phyloP scores from a whole-genome alignment of 2,888 invertebrate species.

The Melieria omissa region DNA sequence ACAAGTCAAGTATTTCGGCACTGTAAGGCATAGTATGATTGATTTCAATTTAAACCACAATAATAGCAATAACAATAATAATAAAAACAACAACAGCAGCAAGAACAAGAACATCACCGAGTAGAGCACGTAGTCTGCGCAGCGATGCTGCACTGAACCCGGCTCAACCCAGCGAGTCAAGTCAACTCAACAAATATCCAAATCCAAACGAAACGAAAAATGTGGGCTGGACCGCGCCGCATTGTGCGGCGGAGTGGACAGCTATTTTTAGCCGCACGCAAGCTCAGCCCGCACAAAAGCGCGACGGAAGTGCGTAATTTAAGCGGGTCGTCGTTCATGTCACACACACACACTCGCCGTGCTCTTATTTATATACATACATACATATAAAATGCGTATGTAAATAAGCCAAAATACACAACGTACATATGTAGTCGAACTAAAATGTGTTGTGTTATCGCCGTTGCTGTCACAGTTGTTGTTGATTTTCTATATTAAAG shows the following conservation, averaged over 20 bases:
- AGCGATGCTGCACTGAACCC: too few species aligned
- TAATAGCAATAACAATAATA: constrained; percentile 2
- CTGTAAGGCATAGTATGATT: constrained; percentile 12
- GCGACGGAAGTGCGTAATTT: constrained; percentile 30
- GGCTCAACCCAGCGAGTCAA: too few species aligned
- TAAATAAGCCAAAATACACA: too few species aligned
- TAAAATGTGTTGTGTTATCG: too few species aligned
- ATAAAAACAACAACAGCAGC: background rate
- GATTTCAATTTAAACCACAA: constrained; percentile 15
- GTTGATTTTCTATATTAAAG: too few species aligned
- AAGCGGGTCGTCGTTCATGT: constrained; percentile 1
- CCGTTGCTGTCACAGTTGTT: too few species aligned
- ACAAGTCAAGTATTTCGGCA: constrained; percentile 24
- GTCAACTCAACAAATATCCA: too few species aligned
- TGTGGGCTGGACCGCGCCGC: too few species aligned
- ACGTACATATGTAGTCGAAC: too few species aligned
- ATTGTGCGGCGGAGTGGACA: background rate
- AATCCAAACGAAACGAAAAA: too few species aligned
- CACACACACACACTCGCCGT: background rate
- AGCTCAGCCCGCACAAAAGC: constrained; percentile 13
- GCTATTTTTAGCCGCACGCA: constrained; percentile 27
- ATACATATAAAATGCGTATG: background rate
- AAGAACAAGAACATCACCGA: constrained; percentile 14
- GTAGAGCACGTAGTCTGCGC: background rate
- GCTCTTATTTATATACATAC: background rate